Evolutionary conservation across 2,113 vertebrate species (phyloP), one percentile per base, ranked within the genome.

Genomic region (Gambusia holbrooki): DNA sequence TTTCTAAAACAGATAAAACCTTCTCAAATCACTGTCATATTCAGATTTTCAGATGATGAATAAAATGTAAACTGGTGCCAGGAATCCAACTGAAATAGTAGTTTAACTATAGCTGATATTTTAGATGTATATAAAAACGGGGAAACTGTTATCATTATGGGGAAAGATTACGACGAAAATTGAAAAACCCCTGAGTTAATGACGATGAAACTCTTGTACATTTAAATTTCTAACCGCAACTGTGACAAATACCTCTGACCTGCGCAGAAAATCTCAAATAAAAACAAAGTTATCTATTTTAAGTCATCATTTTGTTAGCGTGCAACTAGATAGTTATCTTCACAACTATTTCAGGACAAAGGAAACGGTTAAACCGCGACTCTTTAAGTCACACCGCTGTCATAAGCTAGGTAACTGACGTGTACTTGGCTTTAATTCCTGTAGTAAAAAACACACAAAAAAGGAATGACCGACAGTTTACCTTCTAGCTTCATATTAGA

Each of bases 341-440:
- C 1, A 51, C 25, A 58, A 58, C 40, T 42, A 15, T 25, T n/a
- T 58, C 3, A 58, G 51, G 51, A n/a, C 51, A n/a, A 58, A 58
- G 8, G 8, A 58, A 58, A 54, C 48, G 6, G 48, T 54, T 22
- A 9, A 58, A 58, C 22, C 8, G 51, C 51, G 9, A 58, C 22
- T 25, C 22, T 1, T 11, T 7, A 48, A n/a, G 51, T 58, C 51
- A 25, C 51, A n/a, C 25, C 22, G 54, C 25, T 82, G 66, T 81
- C 75, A 80, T 83, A 80, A 83, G 66, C 74, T 25, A 13, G 29
- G 25, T 60, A 86, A 73, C 48, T 80, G 74, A 60, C 68, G 54
- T 70, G 28, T 54, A 62, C 62, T 64, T 76, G 64, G 51, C 74
- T 81, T 66, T 76, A 25, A 81, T 51, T 73, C 68, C 62, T 30